These are phyloP conservation scores for Elymnias hypermnestra DNA, from an alignment of 1,140 invertebrate species.

Conservation along the genomic window DNA sequence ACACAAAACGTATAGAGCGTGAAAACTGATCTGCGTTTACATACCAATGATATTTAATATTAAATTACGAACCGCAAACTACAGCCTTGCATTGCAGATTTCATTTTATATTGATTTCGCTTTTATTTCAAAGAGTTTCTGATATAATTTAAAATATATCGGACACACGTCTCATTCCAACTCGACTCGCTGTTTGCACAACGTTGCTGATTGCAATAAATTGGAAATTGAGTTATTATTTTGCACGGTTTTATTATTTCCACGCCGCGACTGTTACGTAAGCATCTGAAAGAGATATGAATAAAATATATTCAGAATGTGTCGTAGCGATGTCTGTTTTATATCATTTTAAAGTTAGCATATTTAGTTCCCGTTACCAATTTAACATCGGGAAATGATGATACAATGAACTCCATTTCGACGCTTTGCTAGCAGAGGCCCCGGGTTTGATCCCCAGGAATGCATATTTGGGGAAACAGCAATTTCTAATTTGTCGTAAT, in stretches of 20 bases:
- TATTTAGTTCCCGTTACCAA: too few species aligned
- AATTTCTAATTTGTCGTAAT: too few species aligned
- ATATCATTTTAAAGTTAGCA: not conserved
- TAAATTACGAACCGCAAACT: slow-evolving; percentile 8
- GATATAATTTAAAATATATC: slow-evolving; percentile 15
- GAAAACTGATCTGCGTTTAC: slow-evolving; percentile 4
- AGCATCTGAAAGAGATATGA: slow-evolving; percentile 14
- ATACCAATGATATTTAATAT: slow-evolving; percentile 3
- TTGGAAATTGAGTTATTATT: slow-evolving; percentile 28
- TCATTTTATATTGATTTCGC: slow-evolving; percentile 14
- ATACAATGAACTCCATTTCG: too few species aligned
- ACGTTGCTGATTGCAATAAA: slow-evolving; percentile 29
- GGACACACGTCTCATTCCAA: not conserved
- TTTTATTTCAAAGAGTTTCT: slow-evolving; percentile 10
- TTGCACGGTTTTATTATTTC: slow-evolving; percentile 22
- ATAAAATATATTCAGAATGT: slow-evolving; percentile 10
- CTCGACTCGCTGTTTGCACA: slow-evolving; percentile 7
- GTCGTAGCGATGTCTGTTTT: not conserved
- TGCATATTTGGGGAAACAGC: too few species aligned
- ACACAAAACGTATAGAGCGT: slow-evolving; percentile 1
- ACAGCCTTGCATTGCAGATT: slow-evolving; percentile 7
- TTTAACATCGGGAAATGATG: too few species aligned
- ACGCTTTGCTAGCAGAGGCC: too few species aligned
- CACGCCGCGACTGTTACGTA: slow-evolving; percentile 4
- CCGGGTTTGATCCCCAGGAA: too few species aligned